A percentile compares a stretch with the other conserved stretches of the same genome.
phyloP scores from a whole-genome alignment of 1,140 invertebrate species.

The Pemphigus obesinymphae region DNA sequence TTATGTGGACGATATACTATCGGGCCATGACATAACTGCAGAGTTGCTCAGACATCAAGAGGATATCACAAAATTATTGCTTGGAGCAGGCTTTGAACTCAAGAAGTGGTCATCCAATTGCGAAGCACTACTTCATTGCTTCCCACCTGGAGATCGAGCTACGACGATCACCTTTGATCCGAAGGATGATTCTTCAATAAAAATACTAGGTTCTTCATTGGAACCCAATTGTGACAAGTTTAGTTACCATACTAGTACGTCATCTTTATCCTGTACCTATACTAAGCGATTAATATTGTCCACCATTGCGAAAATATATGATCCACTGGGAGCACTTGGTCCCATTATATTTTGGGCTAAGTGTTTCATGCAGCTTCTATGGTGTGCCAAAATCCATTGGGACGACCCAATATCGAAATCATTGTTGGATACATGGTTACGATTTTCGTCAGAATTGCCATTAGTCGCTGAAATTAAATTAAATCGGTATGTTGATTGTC shows the following conservation, averaged over 20 bases:
- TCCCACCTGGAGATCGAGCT: neutral
- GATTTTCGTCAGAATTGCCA: neutral
- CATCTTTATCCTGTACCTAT: neutral
- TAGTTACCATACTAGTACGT: neutral
- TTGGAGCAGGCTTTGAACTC: neutral
- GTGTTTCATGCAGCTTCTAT: neutral
- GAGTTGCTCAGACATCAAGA: neutral
- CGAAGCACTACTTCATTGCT: neutral
- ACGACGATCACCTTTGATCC: neutral
- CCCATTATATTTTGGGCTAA: slow-evolving; percentile 5
- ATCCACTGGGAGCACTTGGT: neutral
- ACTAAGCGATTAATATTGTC: slow-evolving; percentile 1
- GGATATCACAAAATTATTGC: neutral
- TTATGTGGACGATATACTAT: too few species aligned
- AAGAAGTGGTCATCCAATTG: neutral
- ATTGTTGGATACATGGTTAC: neutral
- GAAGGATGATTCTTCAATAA: neutral
- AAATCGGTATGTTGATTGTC: neutral
- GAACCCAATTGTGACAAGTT: neutral
- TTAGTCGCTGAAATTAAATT: neutral
- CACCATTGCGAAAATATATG: neutral
- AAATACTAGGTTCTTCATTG: slow-evolving; percentile 10
- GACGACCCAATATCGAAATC: neutral
- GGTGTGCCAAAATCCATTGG: neutral
- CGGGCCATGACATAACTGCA: too few species aligned